phyloP scores from a whole-genome alignment of 2,888 invertebrate genomes.

The Eudasyphora cyanicolor region DNA sequence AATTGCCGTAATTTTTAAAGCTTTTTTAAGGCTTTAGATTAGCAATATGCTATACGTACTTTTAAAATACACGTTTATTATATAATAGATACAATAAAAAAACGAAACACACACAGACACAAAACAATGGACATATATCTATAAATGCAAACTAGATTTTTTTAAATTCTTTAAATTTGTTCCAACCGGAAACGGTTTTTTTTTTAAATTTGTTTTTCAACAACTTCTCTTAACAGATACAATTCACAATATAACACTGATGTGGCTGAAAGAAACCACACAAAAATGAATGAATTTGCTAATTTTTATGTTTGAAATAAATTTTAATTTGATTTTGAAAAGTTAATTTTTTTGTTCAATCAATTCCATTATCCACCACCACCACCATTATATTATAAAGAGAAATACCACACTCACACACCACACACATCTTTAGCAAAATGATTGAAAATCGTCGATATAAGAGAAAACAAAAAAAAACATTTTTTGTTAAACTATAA shows the following conservation, averaged over 20 bases:
- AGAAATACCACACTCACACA: background rate
- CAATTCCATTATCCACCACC: background rate
- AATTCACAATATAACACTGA: background rate
- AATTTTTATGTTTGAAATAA: background rate
- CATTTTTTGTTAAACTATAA: slow-evolving; percentile 37
- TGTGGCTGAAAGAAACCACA: no score
- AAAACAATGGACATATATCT: background rate
- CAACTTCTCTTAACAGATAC: background rate
- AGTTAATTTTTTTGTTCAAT: background rate
- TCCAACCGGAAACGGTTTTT: background rate
- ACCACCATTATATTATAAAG: background rate
- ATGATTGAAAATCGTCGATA: slow-evolving; percentile 5
- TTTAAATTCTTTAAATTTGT: slow-evolving; percentile 34
- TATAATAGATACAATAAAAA: background rate
- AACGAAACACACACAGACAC: slow-evolving; percentile 17
- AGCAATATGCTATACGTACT: slow-evolving; percentile 34
- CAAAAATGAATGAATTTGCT: background rate
- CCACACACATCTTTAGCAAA: slow-evolving; percentile 2
- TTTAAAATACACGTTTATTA: slow-evolving; percentile 45
- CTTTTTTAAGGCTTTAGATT: slow-evolving; percentile 30
- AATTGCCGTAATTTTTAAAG: background rate
- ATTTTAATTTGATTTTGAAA: background rate
- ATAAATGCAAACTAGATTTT: slow-evolving; percentile 48
- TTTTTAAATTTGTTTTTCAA: background rate
- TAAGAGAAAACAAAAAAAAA: background rate